Conservation (phyloP, 2,888 invertebrate species). For the Epinotia demarniana region DNA sequence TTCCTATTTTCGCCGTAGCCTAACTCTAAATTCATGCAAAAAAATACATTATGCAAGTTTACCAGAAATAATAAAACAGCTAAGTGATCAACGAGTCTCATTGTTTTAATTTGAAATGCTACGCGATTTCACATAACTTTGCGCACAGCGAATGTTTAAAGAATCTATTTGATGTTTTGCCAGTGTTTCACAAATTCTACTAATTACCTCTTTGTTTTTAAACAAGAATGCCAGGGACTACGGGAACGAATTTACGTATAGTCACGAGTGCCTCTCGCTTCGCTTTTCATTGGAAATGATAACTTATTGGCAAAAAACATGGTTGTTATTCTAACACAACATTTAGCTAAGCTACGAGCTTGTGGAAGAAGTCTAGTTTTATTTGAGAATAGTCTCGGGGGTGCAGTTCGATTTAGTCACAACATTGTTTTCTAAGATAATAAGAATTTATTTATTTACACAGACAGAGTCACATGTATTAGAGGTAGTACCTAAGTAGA, state of each 20-base stretch:
- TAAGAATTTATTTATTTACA: neutral
- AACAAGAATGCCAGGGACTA: constrained; percentile 22
- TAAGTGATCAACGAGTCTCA: constrained; percentile 19
- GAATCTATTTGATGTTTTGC: constrained; percentile 35
- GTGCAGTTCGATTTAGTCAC: neutral
- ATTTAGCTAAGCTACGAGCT: neutral
- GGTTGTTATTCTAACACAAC: neutral
- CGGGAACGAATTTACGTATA: no score
- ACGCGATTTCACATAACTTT: constrained; percentile 17
- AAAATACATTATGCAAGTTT: neutral
- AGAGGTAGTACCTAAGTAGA: no score
- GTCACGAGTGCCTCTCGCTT: neutral
- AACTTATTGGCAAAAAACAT: neutral
- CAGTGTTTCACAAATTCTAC: constrained; percentile 32
- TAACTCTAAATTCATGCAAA: neutral
- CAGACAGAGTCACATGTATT: neutral
- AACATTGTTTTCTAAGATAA: neutral
- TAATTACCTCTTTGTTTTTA: constrained; percentile 42
- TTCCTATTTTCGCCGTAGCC: no score
- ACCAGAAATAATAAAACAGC: constrained; percentile 20
- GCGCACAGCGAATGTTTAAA: constrained; percentile 29
- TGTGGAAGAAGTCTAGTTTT: neutral
- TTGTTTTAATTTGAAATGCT: constrained; percentile 30
- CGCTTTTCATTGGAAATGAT: neutral
- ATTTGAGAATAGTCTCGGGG: neutral